phyloP scores from a whole-genome alignment of 1,140 invertebrate species.

The Caenorhabditis latens region DNA sequence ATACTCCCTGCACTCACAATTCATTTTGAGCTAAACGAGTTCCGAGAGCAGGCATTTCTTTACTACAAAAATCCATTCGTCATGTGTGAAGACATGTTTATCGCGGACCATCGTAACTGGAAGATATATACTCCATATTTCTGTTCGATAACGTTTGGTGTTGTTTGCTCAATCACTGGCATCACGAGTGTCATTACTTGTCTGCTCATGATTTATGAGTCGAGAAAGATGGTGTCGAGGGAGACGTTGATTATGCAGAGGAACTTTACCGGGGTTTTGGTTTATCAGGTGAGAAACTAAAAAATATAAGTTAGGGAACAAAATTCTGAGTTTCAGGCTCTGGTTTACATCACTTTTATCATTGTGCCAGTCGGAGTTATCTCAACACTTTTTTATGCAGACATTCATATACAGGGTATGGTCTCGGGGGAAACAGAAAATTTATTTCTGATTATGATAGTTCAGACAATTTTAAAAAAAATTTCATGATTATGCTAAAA shows the following conservation, averaged over 20 bases:
- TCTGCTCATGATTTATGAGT: constrained; percentile 8
- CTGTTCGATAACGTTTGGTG: not conserved
- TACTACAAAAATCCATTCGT: constrained; percentile 7
- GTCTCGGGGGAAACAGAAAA: no score
- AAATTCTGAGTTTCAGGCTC: not conserved
- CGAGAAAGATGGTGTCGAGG: not conserved
- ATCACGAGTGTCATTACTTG: constrained; percentile 6
- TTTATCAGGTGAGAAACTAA: not conserved
- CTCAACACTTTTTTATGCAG: constrained; percentile 22
- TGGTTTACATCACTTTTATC: constrained; percentile 8
- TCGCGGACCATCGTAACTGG: constrained; percentile 13
- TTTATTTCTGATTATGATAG: no score
- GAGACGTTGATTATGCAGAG: not conserved
- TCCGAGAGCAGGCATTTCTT: not conserved
- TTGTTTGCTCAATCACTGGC: not conserved
- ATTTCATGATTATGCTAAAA: no score
- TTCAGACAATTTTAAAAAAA: no score
- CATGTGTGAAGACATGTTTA: constrained; percentile 8
- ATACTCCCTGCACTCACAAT: constrained; percentile 5
- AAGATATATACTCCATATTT: constrained; percentile 10
- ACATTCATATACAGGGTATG: constrained; percentile 2
- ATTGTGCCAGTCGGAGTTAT: constrained; percentile 12
- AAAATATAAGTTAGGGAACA: not conserved
- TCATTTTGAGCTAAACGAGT: not conserved
- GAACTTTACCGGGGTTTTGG: constrained; percentile 3